Conservation (phyloP, 2,113 vertebrate species). For the Neodon shergylaensis region DNA sequence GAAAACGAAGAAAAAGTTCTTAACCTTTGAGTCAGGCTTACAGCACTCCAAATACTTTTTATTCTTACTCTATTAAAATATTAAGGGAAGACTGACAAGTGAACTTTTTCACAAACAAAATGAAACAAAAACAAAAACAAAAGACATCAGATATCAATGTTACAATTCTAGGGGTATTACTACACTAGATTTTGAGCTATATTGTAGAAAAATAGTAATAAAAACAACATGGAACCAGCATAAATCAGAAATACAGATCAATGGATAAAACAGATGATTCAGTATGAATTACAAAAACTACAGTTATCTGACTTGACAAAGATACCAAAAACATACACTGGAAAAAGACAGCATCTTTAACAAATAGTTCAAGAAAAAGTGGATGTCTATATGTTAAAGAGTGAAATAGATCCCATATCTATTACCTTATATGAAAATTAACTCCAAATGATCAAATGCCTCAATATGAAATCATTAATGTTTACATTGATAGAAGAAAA, state of each 20-base stretch:
- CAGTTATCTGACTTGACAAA: background rate
- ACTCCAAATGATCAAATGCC: background rate
- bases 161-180: background rate
- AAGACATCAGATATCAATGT: background rate
- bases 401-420: background rate
- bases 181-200: background rate
- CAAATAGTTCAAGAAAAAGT: background rate
- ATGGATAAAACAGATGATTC: background rate
- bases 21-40: background rate
- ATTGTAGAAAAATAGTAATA: background rate
- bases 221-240: background rate
- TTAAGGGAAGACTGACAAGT: background rate
- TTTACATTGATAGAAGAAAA: background rate
- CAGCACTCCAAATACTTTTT: background rate
- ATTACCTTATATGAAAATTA: background rate
- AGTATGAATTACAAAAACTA: background rate
- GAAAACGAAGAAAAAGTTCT: background rate
- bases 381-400: background rate
- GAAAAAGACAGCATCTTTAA: background rate
- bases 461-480: background rate
- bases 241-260: background rate
- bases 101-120: background rate
- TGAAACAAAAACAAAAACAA: background rate
- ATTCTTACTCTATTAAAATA: background rate
- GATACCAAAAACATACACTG: background rate